These are phyloP conservation scores for Drosophila nigritarsus DNA, from an alignment of 2,888 invertebrate species.

Conservation along the genomic window DNA sequence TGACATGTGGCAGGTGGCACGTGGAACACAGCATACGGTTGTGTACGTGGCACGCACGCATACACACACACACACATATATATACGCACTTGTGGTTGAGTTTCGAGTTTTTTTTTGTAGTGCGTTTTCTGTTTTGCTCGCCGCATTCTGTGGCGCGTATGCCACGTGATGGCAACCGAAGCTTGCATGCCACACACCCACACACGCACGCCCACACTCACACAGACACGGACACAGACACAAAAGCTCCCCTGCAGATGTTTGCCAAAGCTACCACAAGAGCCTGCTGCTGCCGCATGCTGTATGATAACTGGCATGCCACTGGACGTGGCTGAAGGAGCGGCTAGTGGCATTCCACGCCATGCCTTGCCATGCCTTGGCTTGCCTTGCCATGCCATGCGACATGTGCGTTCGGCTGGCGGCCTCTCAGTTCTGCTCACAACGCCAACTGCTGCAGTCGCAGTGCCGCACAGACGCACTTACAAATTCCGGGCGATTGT, in stretches of 20 bases:
- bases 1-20: constrained; percentile 3
- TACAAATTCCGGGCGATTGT: constrained; percentile 12
- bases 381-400: constrained; percentile 3
- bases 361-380: constrained; percentile 16
- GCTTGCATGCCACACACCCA: constrained; percentile 57
- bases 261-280: constrained; percentile 40
- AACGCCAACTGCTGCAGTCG: constrained; percentile 77
- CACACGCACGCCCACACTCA: not conserved
- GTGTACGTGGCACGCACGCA: not conserved
- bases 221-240: not conserved
- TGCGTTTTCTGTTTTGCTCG: constrained; percentile 67
- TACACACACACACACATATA: not conserved
- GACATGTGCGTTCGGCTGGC: constrained; percentile 55
- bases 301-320: constrained; percentile 56
- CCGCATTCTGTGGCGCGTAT: constrained; percentile 44
- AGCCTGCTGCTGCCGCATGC: constrained; percentile 56
- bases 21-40: constrained; percentile 11
- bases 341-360: constrained; percentile 15
- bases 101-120: constrained; percentile 10
- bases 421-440: constrained; percentile 66
- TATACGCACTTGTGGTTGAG: constrained; percentile 16
- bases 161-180: constrained; percentile 57
- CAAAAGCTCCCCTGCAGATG: constrained; percentile 62
- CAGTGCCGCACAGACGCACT: constrained; percentile 55
- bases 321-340: not conserved